Conservation (phyloP, 2,113 vertebrate genomes). For the Aldabrachelys gigantea region DNA sequence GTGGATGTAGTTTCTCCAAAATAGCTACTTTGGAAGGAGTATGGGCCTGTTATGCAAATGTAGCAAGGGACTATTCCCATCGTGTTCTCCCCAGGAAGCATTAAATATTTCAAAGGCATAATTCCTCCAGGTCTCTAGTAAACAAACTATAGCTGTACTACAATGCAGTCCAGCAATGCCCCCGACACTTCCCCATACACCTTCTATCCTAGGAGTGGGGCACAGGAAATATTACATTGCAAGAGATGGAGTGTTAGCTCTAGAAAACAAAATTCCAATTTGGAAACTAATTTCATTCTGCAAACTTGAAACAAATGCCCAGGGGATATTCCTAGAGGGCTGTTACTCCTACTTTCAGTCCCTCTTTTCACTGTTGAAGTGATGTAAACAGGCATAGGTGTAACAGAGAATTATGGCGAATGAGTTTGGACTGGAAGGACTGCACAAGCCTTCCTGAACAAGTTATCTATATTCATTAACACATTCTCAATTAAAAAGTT, state of each 20-base stretch:
- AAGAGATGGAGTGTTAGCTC: background rate
- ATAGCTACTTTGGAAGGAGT: background rate
- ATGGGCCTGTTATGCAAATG: background rate
- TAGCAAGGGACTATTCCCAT: background rate
- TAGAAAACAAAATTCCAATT: background rate
- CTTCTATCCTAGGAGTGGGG: background rate
- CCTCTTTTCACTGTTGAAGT: background rate
- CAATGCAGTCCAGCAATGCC: fast-evolving
- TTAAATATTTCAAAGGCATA: background rate
- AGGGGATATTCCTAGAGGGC: background rate
- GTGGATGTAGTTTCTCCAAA: background rate
- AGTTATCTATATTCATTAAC: background rate
- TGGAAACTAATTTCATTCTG: background rate
- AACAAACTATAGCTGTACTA: background rate
- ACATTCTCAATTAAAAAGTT: background rate
- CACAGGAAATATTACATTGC: background rate
- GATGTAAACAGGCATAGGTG: background rate
- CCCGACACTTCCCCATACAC: background rate
- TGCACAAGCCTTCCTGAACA: background rate
- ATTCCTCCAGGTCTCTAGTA: background rate
- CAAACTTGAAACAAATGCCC: background rate
- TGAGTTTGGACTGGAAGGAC: background rate
- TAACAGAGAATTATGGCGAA: background rate
- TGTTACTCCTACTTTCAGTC: background rate
- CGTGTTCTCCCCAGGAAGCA: background rate